A percentile compares a stretch with the other conserved stretches of the same genome.
These are phyloP conservation scores for Hirundo rustica DNA, from an alignment of 2,797 vertebrate species.

Conservation along the genomic window DNA sequence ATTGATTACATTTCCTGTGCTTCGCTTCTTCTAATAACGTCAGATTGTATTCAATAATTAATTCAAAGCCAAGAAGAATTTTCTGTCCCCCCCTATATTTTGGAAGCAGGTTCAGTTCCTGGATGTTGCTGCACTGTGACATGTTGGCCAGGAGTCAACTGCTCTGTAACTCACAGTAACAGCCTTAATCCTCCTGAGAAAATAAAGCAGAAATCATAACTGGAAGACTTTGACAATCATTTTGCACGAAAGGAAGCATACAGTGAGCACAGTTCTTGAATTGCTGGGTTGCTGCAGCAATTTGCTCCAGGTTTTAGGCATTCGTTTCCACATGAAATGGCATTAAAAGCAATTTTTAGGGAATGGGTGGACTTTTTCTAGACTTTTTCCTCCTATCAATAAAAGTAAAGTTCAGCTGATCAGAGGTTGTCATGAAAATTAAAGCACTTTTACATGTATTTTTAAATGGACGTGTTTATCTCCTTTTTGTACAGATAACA, in stretches of 20 bases:
- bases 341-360: background rate
- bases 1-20: background rate
- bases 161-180: background rate
- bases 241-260: background rate
- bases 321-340: background rate
- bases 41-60: background rate
- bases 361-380: background rate
- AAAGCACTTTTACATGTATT: background rate
- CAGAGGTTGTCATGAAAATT: background rate
- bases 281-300: background rate
- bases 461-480: background rate
- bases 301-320: background rate
- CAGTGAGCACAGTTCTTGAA: accelerated
- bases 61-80: background rate
- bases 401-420: background rate
- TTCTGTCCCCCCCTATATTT: background rate
- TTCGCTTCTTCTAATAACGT: background rate
- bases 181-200: background rate
- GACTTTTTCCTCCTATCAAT: background rate
- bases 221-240: background rate
- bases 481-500: background rate
- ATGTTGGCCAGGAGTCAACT: accelerated
- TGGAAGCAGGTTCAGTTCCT: background rate
- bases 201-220: background rate
- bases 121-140: background rate